A percentile compares a stretch with the other conserved stretches of the same genome.
Conservation (phyloP, 1,140 invertebrate species). For the Cherax destructor region DNA sequence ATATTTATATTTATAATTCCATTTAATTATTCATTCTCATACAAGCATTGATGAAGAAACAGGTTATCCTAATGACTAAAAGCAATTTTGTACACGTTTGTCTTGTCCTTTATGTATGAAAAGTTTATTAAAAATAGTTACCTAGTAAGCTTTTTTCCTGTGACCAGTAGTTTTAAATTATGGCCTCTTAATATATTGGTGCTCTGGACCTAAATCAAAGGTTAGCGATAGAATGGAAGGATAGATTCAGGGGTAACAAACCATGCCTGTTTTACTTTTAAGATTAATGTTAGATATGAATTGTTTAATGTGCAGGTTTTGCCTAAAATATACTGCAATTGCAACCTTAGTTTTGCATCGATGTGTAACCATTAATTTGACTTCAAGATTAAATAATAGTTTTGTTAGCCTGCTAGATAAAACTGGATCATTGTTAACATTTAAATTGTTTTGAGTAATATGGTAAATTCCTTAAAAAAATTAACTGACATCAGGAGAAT, state of each 20-base stretch:
- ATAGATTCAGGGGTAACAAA: neutral
- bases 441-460: too few relatives aligned
- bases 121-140: neutral
- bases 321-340: too few relatives aligned
- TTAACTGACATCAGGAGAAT: too few relatives aligned
- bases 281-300: too few relatives aligned
- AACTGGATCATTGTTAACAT: too few relatives aligned
- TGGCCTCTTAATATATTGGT: conserved; percentile 25
- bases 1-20: too few relatives aligned
- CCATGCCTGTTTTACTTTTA: neutral
- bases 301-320: too few relatives aligned
- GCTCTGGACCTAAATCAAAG: conserved; percentile 22
- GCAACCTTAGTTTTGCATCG: too few relatives aligned
- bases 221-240: neutral
- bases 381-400: too few relatives aligned
- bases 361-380: too few relatives aligned
- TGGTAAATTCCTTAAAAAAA: too few relatives aligned
- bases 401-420: too few relatives aligned
- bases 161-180: conserved; percentile 15
- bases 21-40: neutral
- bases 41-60: neutral
- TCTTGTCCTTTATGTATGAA: neutral
- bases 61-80: neutral
- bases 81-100: neutral
- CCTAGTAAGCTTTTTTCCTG: conserved; percentile 5